These are phyloP conservation scores for Athetis lepigone DNA, from an alignment of 2,888 invertebrate genomes.

Conservation along the genomic window DNA sequence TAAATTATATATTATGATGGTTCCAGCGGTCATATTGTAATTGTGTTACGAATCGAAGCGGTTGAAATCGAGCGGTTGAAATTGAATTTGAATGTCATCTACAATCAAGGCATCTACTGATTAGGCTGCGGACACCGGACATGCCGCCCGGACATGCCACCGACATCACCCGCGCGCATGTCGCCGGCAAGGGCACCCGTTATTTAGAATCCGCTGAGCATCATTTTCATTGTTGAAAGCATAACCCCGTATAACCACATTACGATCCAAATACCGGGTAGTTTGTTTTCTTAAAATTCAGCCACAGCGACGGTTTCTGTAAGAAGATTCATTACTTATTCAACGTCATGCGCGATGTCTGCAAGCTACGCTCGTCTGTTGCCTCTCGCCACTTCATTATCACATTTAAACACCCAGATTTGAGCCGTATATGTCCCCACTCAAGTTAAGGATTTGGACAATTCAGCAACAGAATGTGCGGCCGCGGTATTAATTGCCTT, in stretches of 20 bases:
- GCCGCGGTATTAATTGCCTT: constrained; percentile 63
- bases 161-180: not conserved
- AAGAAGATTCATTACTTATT: constrained; percentile 81
- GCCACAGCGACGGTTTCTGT: constrained; percentile 65
- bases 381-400: constrained; percentile 79
- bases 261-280: constrained; percentile 55
- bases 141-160: too few species aligned
- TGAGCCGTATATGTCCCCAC: constrained; percentile 57
- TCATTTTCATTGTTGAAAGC: constrained; percentile 1
- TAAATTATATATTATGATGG: too few species aligned
- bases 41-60: not conserved
- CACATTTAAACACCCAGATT: constrained; percentile 80
- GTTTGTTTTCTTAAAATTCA: constrained; percentile 74
- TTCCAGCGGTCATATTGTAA: not conserved
- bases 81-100: constrained; percentile 3
- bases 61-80: not conserved
- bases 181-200: not conserved
- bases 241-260: not conserved
- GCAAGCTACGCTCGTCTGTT: constrained; percentile 67
- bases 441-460: constrained; percentile 60
- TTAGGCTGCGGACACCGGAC: not conserved
- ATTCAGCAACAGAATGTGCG: constrained; percentile 58
- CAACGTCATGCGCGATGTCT: constrained; percentile 79
- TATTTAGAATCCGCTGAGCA: not conserved
- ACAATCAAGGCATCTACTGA: not conserved